phyloP scores from a whole-genome alignment of 2,888 invertebrate species.

The Carcina quercana region DNA sequence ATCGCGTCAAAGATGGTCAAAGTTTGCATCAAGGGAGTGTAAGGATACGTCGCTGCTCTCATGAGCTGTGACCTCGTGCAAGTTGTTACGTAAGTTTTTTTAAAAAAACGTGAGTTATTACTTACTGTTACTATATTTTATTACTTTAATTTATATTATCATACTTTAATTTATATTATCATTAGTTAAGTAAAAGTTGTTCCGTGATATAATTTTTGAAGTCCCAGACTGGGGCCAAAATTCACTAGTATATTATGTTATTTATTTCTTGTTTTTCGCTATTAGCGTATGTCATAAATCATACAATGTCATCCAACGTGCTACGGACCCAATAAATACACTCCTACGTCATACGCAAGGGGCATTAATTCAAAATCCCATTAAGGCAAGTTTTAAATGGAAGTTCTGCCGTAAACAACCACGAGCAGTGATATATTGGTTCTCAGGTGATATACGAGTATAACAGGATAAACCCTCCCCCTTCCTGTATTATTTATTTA shows the following conservation, averaged over 20 bases:
- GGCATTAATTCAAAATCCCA: conserved; percentile 56
- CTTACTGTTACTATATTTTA: no score
- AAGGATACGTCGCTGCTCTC: neutral
- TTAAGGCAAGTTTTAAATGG: conserved; percentile 55
- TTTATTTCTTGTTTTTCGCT: no score
- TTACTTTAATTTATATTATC: no score
- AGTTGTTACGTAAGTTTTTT: neutral
- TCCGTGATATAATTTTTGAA: no score
- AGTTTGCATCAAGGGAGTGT: neutral
- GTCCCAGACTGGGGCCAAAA: no score
- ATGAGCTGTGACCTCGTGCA: neutral
- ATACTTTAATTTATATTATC: no score
- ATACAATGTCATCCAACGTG: no score
- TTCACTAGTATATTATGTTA: no score
- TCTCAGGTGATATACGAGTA: conserved; percentile 33
- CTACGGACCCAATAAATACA: conserved; percentile 45
- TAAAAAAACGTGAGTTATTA: neutral
- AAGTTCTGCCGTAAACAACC: conserved; percentile 40
- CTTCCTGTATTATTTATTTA: conserved; percentile 27
- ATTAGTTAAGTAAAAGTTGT: no score
- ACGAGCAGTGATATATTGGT: conserved; percentile 36
- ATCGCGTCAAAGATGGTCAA: neutral
- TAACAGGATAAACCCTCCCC: conserved; percentile 20
- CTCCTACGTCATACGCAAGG: conserved; percentile 38
- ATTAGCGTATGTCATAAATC: no score